These are phyloP conservation scores for Vidua chalybeata DNA, from an alignment of 2,113 vertebrate species.

Conservation along the genomic window DNA sequence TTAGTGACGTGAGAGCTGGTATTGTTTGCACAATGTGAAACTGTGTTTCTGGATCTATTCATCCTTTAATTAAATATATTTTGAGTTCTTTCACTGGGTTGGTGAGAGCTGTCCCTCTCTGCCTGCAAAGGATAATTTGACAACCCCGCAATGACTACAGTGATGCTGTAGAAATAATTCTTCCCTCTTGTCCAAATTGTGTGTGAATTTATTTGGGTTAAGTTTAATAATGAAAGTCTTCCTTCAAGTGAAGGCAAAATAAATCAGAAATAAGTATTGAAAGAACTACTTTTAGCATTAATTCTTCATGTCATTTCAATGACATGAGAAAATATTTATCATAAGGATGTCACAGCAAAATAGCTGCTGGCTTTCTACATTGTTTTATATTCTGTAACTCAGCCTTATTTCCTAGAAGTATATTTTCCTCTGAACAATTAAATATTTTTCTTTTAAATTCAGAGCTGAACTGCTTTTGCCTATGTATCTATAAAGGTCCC, in stretches of 20 bases:
- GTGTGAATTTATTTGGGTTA: not conserved
- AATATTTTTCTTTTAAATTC: not conserved
- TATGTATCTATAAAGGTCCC: too few species aligned
- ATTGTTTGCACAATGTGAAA: not conserved
- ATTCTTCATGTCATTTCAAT: not conserved
- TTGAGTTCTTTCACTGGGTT: not conserved
- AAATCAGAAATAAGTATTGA: not conserved
- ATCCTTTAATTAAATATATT: not conserved
- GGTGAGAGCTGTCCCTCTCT: not conserved
- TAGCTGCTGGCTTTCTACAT: not conserved
- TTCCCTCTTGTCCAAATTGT: not conserved
- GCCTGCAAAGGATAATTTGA: not conserved
- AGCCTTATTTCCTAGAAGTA: not conserved
- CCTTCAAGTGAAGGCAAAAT: not conserved
- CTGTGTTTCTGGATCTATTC: not conserved
- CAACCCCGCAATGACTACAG: not conserved
- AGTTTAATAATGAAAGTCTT: not conserved
- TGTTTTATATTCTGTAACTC: not conserved
- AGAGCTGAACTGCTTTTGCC: not conserved
- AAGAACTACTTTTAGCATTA: not conserved
- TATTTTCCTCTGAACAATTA: not conserved
- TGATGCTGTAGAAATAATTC: not conserved
- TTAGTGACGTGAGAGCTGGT: not conserved
- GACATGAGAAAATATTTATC: not conserved
- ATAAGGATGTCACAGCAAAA: not conserved